Percentiles rank a stretch among this genome's conserved stretches.
phyloP scores from a whole-genome alignment of 2,888 invertebrate species.

The Anoncus sp. region DNA sequence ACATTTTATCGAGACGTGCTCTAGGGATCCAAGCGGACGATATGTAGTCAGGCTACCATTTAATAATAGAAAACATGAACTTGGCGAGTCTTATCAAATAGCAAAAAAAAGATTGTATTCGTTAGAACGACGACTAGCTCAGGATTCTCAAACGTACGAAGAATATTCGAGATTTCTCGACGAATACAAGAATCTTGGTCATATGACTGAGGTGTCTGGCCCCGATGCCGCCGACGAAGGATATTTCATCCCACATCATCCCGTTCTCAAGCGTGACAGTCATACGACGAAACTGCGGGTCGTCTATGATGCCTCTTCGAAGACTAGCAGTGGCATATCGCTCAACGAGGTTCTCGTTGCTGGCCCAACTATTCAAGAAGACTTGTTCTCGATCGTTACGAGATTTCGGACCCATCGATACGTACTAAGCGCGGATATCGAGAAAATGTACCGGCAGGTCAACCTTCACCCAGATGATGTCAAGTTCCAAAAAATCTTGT shows the following conservation, averaged over 20 bases:
- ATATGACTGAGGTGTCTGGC: slow-evolving; percentile 22
- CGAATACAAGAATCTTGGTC: slow-evolving; percentile 22
- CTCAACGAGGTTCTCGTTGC: slow-evolving; percentile 66
- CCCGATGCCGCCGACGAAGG: neutral
- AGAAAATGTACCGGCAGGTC: slow-evolving; percentile 70
- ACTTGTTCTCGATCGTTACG: slow-evolving; percentile 37
- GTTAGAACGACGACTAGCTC: slow-evolving; percentile 33
- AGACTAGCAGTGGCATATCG: slow-evolving; percentile 59
- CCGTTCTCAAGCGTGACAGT: slow-evolving; percentile 62
- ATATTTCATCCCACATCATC: slow-evolving; percentile 71
- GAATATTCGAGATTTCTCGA: slow-evolving; percentile 35
- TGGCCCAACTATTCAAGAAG: slow-evolving; percentile 63
- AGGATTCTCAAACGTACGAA: slow-evolving; percentile 5
- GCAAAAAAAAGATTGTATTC: slow-evolving; percentile 43
- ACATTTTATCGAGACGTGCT: slow-evolving; percentile 23
- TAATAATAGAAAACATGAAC: slow-evolving; percentile 10
- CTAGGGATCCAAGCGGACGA: slow-evolving; percentile 25
- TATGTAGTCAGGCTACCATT: slow-evolving; percentile 34
- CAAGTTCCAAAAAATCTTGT: slow-evolving; percentile 70
- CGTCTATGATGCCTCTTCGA: slow-evolving; percentile 71
- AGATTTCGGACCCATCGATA: slow-evolving; percentile 42
- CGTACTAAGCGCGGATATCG: slow-evolving; percentile 68
- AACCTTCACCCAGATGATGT: slow-evolving; percentile 4
- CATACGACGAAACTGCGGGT: slow-evolving; percentile 62
- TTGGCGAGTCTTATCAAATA: slow-evolving; percentile 29